Evolutionary conservation across 1,140 invertebrate genomes (phyloP), one percentile per base, ranked within the genome.

Genomic region (Ctenoplectra terminalis): DNA sequence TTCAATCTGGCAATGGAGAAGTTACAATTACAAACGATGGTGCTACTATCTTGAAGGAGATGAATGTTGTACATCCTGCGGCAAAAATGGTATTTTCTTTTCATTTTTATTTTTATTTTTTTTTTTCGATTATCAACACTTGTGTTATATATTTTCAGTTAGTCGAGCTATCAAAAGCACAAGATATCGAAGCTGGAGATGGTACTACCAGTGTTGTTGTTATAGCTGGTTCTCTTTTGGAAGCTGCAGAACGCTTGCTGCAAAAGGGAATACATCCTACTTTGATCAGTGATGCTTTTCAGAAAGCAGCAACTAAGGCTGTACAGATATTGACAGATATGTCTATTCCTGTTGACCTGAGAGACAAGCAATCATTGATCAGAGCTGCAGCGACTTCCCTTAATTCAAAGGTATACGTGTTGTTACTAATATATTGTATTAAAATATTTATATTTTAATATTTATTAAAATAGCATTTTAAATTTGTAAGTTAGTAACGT

Each of bases 1-100:
- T 99, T 87, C 99, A 99, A 95, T 95, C 98, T 64, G 95, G 96
- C 23, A 99, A 99, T 95, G 99, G 99, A 15, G 99, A 99, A 95
- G 99, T 99, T 0, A 99, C 99, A 15, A 99, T 99, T 77, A 99
- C 99, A 63, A 99, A 99, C 95, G 99, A 99, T 96, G 99, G 99
- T 82, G 99, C 99, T 40, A 99, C 99, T 40, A 99, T 99, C 94
- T 94, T 99, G 54, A 99, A 99, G 93, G 97, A 99, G 94, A 99
- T 99, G 97, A 98, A 99, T 94, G 98, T 99, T 15, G 95, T 99
- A 86, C 99, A 99, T 94, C 99, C 99, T 77, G 99, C 99, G 87
- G 99, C 99, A 56, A 99, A 99, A 96, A 99, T 99, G 99, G 98
- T 98, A 95, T 92, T 82, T 23, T 5, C 15, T n/a, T 48, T 50